phyloP scores from a whole-genome alignment of 2,888 invertebrate species.

The Tachina grossa region DNA sequence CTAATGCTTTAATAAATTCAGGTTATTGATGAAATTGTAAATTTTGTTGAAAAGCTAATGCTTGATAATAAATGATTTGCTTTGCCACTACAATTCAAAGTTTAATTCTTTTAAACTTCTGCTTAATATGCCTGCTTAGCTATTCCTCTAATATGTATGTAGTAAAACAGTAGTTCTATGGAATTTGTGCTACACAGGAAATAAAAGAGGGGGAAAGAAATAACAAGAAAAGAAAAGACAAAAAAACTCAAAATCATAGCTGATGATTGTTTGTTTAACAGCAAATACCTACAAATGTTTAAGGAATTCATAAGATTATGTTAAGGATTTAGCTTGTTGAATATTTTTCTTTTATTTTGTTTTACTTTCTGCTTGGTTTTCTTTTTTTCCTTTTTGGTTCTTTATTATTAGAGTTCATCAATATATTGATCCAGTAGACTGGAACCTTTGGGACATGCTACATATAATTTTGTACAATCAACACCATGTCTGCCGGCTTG shows the following conservation, averaged over 20 bases:
- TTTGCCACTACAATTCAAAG: not conserved
- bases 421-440: constrained; percentile 68
- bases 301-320: constrained; percentile 68
- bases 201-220: not conserved
- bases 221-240: not conserved
- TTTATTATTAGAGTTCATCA: constrained; percentile 62
- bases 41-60: no score
- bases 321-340: constrained; percentile 53
- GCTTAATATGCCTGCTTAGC: constrained; percentile 12
- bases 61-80: not conserved
- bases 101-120: constrained; percentile 9
- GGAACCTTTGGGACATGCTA: constrained; percentile 59
- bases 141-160: not conserved
- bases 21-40: no score
- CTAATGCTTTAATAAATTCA: no score
- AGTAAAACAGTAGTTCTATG: constrained; percentile 3
- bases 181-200: constrained; percentile 24
- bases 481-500: constrained; percentile 65
- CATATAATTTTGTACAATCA: constrained; percentile 65
- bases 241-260: constrained; percentile 41
- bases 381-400: not conserved
- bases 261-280: constrained; percentile 52
- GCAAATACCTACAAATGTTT: constrained; percentile 59
- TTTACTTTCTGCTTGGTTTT: constrained; percentile 10
- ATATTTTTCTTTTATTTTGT: constrained; percentile 50